These are phyloP conservation scores for rabbit (Oryctolagus cuniculus) DNA, from an alignment of 2,113 vertebrate genomes.

Conservation along the genomic window DNA sequence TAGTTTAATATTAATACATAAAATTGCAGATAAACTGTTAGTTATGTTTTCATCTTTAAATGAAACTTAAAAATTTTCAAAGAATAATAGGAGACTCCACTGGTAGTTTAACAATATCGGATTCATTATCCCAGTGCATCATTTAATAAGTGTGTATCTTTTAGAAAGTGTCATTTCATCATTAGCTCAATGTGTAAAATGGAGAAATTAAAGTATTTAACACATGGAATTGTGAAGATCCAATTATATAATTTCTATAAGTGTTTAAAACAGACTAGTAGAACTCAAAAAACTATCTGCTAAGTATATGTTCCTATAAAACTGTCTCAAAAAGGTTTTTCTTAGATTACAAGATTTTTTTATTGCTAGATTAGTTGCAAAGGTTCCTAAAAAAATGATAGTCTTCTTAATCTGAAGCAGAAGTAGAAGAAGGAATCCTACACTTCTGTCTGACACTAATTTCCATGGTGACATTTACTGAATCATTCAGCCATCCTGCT, in stretches of 20 bases:
- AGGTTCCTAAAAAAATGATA: neutral
- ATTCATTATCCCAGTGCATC: too few species aligned
- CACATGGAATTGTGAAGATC: neutral
- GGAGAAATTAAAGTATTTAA: neutral
- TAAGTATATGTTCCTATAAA: neutral
- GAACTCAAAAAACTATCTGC: neutral
- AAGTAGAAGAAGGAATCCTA: neutral
- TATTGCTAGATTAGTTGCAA: neutral
- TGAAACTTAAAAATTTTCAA: conserved; percentile 23
- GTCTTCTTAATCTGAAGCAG: neutral
- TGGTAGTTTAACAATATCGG: neutral
- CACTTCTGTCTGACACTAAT: neutral
- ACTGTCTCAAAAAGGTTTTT: neutral
- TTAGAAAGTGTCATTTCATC: neutral
- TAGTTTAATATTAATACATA: neutral
- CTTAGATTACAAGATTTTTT: neutral
- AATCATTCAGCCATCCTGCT: neutral
- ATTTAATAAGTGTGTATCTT: neutral
- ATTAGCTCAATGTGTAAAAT: neutral
- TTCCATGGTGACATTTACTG: neutral
- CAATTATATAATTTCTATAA: neutral
- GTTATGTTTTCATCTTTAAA: conserved; percentile 8
- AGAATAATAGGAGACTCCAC: neutral
- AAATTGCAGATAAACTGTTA: conserved; percentile 21
- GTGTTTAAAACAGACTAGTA: neutral